These are phyloP conservation scores for Delia radicum DNA, from an alignment of 1,140 invertebrate genomes.

Conservation along the genomic window DNA sequence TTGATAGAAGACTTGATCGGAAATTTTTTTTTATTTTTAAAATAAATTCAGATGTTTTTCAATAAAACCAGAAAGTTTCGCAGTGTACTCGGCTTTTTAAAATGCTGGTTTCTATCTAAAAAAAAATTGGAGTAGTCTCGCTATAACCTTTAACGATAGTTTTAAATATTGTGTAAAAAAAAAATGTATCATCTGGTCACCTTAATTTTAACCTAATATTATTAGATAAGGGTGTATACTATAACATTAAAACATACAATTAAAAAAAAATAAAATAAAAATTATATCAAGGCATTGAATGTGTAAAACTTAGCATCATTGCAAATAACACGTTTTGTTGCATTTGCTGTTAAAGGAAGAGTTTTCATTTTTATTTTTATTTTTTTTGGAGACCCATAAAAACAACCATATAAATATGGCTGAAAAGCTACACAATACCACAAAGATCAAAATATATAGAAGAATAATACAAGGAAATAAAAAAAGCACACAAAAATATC, in stretches of 20 bases:
- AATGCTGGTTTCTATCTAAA: too few species aligned
- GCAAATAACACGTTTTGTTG: slow-evolving; percentile 17
- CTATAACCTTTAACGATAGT: too few species aligned
- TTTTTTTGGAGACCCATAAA: neutral
- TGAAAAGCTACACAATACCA: neutral
- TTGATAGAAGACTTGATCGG: too few species aligned
- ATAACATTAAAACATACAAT: neutral
- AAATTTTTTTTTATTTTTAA: neutral
- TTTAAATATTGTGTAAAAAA: too few species aligned
- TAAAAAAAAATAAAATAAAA: slow-evolving; percentile 6
- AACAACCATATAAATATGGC: neutral
- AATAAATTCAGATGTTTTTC: too few species aligned
- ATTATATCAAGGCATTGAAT: neutral
- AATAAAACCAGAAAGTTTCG: too few species aligned
- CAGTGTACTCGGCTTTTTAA: too few species aligned
- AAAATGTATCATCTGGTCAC: neutral
- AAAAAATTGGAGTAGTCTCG: too few species aligned
- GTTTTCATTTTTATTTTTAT: neutral
- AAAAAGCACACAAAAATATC: neutral
- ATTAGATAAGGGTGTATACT: neutral
- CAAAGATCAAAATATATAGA: neutral
- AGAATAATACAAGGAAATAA: neutral
- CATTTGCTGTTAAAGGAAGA: neutral
- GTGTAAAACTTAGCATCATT: neutral
- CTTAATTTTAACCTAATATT: neutral